Conservation (phyloP, 2,113 vertebrate genomes). For the Gambusia affinis region DNA sequence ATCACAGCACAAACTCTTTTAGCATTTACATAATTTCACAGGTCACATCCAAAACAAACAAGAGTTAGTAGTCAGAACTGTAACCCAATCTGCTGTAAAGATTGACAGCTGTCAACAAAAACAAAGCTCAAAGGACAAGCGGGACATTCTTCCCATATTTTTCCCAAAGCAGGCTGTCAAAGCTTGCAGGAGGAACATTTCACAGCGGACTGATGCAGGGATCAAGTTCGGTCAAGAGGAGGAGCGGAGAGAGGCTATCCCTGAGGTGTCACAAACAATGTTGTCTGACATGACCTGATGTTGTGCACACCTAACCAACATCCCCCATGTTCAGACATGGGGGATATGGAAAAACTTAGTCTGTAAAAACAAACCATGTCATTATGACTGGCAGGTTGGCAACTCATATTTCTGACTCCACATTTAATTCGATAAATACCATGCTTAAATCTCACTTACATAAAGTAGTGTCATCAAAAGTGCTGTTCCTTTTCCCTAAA, state of each 20-base stretch:
- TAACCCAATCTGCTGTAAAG: slow-evolving; percentile 47
- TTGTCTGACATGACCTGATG: slow-evolving; percentile 49
- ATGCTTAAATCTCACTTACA: not conserved
- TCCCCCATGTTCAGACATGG: slow-evolving; percentile 13
- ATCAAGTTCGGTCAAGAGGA: slow-evolving; percentile 50
- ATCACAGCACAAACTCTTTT: slow-evolving; percentile 33
- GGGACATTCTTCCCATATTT: slow-evolving; percentile 30
- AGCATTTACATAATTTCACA: slow-evolving; percentile 67
- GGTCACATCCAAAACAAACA: slow-evolving; percentile 59
- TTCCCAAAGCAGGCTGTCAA: slow-evolving; percentile 33
- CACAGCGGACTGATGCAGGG: slow-evolving; percentile 31
- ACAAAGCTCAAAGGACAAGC: slow-evolving; percentile 23
- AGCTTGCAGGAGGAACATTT: slow-evolving; percentile 57
- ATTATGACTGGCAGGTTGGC: slow-evolving; percentile 27
- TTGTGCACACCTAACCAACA: slow-evolving; percentile 16
- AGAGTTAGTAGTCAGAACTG: slow-evolving; percentile 14
- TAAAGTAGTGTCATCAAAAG: not conserved
- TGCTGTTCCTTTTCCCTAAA: not conserved
- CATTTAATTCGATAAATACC: slow-evolving; percentile 33
- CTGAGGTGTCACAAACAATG: slow-evolving; percentile 62
- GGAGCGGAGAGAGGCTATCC: slow-evolving; percentile 51
- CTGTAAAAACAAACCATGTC: slow-evolving; percentile 62
- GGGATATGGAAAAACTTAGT: slow-evolving; percentile 29
- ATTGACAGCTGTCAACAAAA: slow-evolving; percentile 40
- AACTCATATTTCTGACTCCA: slow-evolving; percentile 45